Percentiles rank a stretch among this genome's conserved stretches.
Evolutionary conservation across 2,113 vertebrate species (phyloP).

Genomic region (Macroglossus sobrinus): DNA sequence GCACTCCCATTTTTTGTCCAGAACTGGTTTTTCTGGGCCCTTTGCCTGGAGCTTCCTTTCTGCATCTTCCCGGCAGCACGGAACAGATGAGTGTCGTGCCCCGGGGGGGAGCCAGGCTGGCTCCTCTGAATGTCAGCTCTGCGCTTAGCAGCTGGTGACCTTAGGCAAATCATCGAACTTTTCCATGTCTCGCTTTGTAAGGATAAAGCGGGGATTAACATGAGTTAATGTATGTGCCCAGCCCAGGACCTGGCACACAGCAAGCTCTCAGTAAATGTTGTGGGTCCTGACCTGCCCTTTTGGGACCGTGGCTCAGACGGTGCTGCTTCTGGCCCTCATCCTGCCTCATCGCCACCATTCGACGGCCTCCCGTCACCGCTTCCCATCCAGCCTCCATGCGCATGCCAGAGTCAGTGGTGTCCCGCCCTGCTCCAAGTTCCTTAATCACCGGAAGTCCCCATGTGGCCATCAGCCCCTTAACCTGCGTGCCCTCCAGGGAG

Average conservation of each 20-base stretch:
- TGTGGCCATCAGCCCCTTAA: neutral
- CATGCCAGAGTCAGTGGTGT: too few species aligned
- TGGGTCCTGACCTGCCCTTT: neutral
- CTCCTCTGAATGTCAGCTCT: neutral
- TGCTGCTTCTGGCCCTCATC: neutral
- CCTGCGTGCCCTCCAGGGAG: too few species aligned
- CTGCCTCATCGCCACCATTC: neutral
- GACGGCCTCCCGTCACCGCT: neutral
- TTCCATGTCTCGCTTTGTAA: neutral
- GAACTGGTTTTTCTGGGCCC: neutral
- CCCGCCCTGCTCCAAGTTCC: neutral
- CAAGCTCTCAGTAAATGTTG: neutral
- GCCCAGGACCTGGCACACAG: neutral
- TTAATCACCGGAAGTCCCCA: neutral
- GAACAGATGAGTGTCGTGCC: too few species aligned
- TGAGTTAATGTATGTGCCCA: neutral
- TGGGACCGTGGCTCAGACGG: neutral
- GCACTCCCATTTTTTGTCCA: accelerated
- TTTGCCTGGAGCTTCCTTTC: accelerated
- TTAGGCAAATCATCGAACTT: neutral
- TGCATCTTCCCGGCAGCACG: neutral
- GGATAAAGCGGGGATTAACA: neutral
- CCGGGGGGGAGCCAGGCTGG: neutral
- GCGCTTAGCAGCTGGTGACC: neutral
- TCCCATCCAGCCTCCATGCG: neutral